Evolutionary conservation across 2,113 vertebrate species (phyloP).

Genomic region (Amblyornis subalaris): DNA sequence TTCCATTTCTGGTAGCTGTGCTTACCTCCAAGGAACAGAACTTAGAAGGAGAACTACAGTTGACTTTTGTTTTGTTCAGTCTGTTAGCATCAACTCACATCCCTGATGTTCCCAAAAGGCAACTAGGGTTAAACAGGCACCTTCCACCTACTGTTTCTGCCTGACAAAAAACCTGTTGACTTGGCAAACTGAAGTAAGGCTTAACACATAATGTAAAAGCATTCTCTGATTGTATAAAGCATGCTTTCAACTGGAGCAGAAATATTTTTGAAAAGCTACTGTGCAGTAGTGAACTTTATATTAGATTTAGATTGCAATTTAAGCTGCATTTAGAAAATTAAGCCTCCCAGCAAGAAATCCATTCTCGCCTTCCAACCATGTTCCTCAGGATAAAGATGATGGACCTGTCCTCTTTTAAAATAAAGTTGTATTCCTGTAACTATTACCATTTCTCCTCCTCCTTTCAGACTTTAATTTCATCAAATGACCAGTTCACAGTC

Average conservation of each 20-base stretch:
- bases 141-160: neutral
- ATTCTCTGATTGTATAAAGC: neutral
- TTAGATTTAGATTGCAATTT: neutral
- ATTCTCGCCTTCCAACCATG: neutral
- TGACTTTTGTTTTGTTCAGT: neutral
- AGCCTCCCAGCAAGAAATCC: neutral
- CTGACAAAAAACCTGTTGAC: neutral
- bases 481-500: neutral
- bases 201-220: neutral
- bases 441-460: neutral
- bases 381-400: fast-evolving
- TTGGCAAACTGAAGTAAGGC: neutral
- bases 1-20: slow-evolving; percentile 12
- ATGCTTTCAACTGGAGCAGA: neutral
- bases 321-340: neutral
- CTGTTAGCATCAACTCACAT: neutral
- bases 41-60: neutral
- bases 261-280: neutral
- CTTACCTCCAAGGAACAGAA: slow-evolving; percentile 16
- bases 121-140: neutral
- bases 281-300: neutral
- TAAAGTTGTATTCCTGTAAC: neutral
- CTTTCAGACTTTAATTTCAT: neutral
- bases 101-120: neutral
- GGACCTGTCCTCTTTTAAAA: neutral